Conservation (phyloP, 2,888 invertebrate genomes). For the Phaedon cochleariae region DNA sequence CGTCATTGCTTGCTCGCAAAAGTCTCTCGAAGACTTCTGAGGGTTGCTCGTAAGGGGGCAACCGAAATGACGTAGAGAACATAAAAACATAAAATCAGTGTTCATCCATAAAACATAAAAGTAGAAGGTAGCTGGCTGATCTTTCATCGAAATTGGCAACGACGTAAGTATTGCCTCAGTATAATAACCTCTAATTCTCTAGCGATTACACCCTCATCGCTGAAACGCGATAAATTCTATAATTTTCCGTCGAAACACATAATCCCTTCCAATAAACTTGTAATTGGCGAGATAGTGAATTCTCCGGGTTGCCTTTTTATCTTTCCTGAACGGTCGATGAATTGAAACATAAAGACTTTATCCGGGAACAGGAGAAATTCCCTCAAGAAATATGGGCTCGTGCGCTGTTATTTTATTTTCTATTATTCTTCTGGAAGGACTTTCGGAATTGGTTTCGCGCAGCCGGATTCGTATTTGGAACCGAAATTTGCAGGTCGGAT, state of each 20-base stretch:
- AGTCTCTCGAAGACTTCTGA: too few relatives aligned
- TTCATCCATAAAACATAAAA: too few relatives aligned
- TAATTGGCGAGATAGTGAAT: constrained; percentile 33
- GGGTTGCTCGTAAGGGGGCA: too few relatives aligned
- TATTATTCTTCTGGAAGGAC: constrained; percentile 27
- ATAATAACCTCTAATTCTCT: not conserved
- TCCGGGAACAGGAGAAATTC: constrained; percentile 41
- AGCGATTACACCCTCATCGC: not conserved
- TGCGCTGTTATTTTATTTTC: constrained; percentile 42
- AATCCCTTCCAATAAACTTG: constrained; percentile 29
- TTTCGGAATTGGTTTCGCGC: constrained; percentile 9
- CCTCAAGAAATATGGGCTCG: constrained; percentile 43
- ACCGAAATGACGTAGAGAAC: too few relatives aligned
- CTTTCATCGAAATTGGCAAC: too few relatives aligned
- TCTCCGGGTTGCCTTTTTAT: constrained; percentile 36
- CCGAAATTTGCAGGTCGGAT: too few relatives aligned
- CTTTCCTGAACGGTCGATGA: constrained; percentile 42
- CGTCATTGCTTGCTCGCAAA: too few relatives aligned
- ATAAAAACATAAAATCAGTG: too few relatives aligned
- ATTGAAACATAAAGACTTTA: constrained; percentile 49
- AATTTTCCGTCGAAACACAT: constrained; percentile 7
- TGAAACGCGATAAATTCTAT: not conserved
- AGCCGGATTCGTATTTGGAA: not conserved
- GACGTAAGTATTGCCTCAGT: too few relatives aligned
- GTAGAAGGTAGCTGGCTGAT: too few relatives aligned